Percentiles rank a stretch among this genome's conserved stretches.
Conservation (phyloP, 2,797 vertebrate genomes). For the Steatocranus sp. region DNA sequence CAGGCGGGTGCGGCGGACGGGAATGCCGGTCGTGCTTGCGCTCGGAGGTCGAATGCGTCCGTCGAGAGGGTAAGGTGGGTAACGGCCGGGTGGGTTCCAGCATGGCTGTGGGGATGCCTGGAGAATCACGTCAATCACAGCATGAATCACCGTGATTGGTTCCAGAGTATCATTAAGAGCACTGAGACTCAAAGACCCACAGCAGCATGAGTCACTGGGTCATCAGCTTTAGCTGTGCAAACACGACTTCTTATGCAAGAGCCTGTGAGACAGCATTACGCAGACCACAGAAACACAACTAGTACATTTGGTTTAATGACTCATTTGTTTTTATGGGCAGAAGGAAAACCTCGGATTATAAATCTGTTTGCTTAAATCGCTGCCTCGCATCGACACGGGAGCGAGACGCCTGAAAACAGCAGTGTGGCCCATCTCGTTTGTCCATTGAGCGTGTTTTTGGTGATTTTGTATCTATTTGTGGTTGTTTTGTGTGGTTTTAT, state of each 20-base stretch:
- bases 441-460: background rate
- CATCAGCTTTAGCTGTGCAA: background rate
- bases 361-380: background rate
- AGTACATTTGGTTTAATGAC: background rate
- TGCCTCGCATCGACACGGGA: background rate
- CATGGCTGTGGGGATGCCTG: slow-evolving; percentile 91
- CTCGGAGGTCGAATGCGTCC: slow-evolving; percentile 87
- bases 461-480: background rate
- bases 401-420: background rate
- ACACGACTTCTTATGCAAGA: background rate
- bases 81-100: slow-evolving; percentile 92
- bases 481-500: background rate
- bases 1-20: slow-evolving; percentile 83
- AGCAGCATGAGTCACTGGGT: background rate
- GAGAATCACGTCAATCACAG: background rate
- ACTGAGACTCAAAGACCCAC: background rate
- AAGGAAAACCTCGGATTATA: background rate
- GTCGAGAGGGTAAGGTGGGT: slow-evolving; percentile 87
- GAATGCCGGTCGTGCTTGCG: slow-evolving; percentile 88
- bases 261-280: background rate
- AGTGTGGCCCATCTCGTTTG: rapidly evolving
- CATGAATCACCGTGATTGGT: background rate
- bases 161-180: background rate
- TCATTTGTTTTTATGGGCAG: background rate
- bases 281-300: background rate